Evolutionary conservation across 2,888 invertebrate species (phyloP), one percentile per base, ranked within the genome.

Genomic region (Hyalella azteca): DNA sequence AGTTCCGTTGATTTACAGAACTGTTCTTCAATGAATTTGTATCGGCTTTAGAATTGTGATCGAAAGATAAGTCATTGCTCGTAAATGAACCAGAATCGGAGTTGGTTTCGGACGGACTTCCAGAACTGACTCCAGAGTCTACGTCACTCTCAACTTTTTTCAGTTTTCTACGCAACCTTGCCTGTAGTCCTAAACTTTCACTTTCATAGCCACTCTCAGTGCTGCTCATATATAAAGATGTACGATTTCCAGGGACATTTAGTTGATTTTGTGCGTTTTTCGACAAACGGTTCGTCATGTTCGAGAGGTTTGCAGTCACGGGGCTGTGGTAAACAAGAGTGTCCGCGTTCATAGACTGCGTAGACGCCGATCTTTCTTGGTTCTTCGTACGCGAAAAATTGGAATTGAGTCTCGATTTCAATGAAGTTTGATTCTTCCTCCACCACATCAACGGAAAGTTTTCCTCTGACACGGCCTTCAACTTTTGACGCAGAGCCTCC

Each of bases 131-230:
- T 22, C 82, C 82, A 11, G 82, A 82, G 73, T 85, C 85, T 15
- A 83, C 82, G 40, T 84, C 82, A 77, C 83, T 85, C 54, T 82
- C 85, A 13, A 22, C 54, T n/a, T 75, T 75, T 75, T 45, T 75
- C 26, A 75, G 26, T 13, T 75, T 75, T 22, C 40, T 22, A 3
- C 36, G 41, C 3, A 45, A 26, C 22, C 26, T 41, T 45, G 22
- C 75, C 45, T 39, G 75, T 9, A 45, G 86, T 75, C 87, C 86
- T 0, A 87, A 90, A 78, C 93, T 92, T 87, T 94, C 94, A 88
- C 93, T 93, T 87, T 94, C 94, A 87, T 94, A 94, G 59, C 94
- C 94, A 76, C 93, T 94, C 88, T 94, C 94, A 88, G 93, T 94
- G 73, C 93, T 94, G 88, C 93, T 93, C 77, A 93, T 91, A 88